Conservation (phyloP, 2,113 vertebrate genomes). For the Seriola rivoliana region DNA sequence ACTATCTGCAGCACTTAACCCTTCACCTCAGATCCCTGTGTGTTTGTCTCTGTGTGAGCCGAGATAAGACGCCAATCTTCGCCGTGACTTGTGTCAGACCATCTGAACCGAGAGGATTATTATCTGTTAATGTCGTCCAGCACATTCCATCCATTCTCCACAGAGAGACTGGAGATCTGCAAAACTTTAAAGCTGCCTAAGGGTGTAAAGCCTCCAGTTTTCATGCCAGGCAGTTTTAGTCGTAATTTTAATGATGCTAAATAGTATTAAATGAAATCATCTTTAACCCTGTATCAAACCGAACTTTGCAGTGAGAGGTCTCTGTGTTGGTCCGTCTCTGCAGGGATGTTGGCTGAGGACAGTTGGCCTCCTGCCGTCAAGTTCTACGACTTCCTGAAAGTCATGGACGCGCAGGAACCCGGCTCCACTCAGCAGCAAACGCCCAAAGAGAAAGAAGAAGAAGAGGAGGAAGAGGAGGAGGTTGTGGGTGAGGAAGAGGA, state of each 20-base stretch:
- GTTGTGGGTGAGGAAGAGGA: slow-evolving; percentile 16
- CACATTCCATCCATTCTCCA: slow-evolving; percentile 31
- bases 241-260: background rate
- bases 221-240: background rate
- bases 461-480: slow-evolving; percentile 5
- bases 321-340: background rate
- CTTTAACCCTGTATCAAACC: background rate
- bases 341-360: slow-evolving; percentile 87
- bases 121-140: background rate
- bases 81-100: slow-evolving; percentile 11
- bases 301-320: background rate
- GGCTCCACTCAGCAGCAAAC: slow-evolving; percentile 69
- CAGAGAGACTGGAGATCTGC: background rate
- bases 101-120: background rate
- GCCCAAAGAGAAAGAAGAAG: background rate
- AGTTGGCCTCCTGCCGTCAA: slow-evolving; percentile 89
- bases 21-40: slow-evolving; percentile 8
- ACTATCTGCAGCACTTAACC: background rate
- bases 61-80: background rate
- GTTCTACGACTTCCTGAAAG: slow-evolving; percentile 89
- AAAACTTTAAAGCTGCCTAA: background rate
- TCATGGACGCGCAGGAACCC: slow-evolving; percentile 86
- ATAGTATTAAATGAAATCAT: background rate
- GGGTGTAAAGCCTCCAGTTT: background rate
- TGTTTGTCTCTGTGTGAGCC: background rate